Evolutionary conservation across 37 sponge, comb jelly and placozoan species (phyloP), one percentile per base, ranked within the genome.

Genomic region (Mnemiopsis leidyi): DNA sequence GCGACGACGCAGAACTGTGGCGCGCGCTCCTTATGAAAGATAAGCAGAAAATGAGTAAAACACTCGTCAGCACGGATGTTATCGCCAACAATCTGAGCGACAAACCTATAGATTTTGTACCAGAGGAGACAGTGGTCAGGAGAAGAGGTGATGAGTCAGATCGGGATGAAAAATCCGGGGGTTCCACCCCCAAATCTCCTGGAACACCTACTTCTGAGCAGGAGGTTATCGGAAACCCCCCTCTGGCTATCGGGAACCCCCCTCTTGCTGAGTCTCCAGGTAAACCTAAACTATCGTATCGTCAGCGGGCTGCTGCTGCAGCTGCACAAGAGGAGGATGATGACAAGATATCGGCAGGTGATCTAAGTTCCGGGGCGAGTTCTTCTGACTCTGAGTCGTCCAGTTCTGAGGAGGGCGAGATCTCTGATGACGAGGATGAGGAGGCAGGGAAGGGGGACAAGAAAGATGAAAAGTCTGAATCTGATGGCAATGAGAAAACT

Each of bases 51-150:
- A 36, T 82, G 36, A 36, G 36, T 37, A 3, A 7, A 37, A 30
- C 3, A 3, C 38, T 82, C 3, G 38, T 29, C 82, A 82, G 31
- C 9, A 36, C 82, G 18, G 82, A 35, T 34, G 82, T 82, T 30
- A 82, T 82, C 30, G 82, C 82, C 3, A 82, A 34, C 3, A 82
- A 82, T 30, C 38, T 82, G 37, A 82, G 82, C 30, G 82, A 82
- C 38, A 82, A 82, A 82, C 82, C 82, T 23, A 82, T 36, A 13
- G 82, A 82, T 23, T 82, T 82, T 34, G 82, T 82, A 23, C 82
- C 82, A 9, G 23, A 82, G 38, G 82, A 82, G 23, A 35, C 38
- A 7, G 31, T 30, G 35, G 38, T 82, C 35, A 82, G 23, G 38
- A 30, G 82, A 7, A 30, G 35, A 18, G 38, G 30, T 23, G 82